Evolutionary conservation across 1,140 invertebrate species (phyloP), one percentile per base, ranked within the genome.

Genomic region (Halotydeus destructor): DNA sequence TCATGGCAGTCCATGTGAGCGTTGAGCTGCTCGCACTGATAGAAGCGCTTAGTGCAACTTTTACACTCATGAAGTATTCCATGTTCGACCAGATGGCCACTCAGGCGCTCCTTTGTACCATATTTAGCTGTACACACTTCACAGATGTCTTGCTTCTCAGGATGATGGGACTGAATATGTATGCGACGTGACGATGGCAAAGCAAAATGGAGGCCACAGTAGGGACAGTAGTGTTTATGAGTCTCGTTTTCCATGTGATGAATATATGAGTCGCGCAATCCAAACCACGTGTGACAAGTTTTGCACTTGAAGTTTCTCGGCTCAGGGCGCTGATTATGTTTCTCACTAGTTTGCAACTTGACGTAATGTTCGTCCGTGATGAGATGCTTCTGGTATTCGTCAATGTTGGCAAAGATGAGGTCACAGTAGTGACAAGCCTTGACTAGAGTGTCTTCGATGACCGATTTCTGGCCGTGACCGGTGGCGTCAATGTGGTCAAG

Each of bases 1-100:
- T 48, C 53, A 47, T 54, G 53, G n/a, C 50, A 45, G 42, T 54
- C 53, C 42, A 54, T 54, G 33, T 54, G 53, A 25, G 52, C 51
- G 25, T 52, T 50, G 1, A 54, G 28, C 25, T 54, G 53, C 38
- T 54, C 53, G 21, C 49, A 49, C 31, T 54, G 54, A 19, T 54
- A 44, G 28, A 54, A 54, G 28, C 51, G 39, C 25, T 51, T 41
- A 21, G 52, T 51, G 34, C 53, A 54, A 38, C 51, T 54, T n/a
- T 47, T 42, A 32, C 53, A 54, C 35, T 54, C 53, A 45, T 52
- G 47, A 1, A 54, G 49, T 38, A 54, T 50, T 22, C 48, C 52
- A 37, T 54, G 53, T 19, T 38, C 23, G 2, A 53, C 51, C 8
- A 54, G 44, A 43, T 54, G 53, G 28, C 49, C 50, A 46, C 46